Conservation (phyloP, 1,140 invertebrate genomes). For the Calephelis virginiensis region DNA sequence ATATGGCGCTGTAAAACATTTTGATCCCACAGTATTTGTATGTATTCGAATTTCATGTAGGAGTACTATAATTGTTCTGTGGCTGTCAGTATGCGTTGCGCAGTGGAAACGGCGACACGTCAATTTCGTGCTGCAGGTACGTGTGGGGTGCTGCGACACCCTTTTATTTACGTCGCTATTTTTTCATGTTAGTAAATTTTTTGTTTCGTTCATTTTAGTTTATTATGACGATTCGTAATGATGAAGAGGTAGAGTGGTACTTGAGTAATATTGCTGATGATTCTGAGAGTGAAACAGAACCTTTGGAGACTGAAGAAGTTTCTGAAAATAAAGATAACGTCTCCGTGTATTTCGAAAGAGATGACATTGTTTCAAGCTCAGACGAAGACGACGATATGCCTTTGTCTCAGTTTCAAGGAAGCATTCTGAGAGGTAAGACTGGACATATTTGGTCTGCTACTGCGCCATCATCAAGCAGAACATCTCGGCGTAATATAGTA, state of each 20-base stretch:
- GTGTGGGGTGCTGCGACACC: too few species aligned
- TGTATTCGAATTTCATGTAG: too few species aligned
- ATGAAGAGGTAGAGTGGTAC: conserved; percentile 23
- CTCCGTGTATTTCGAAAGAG: conserved; percentile 15
- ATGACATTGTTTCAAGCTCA: conserved; percentile 18
- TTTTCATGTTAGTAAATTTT: conserved; percentile 23
- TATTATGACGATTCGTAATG: conserved; percentile 20
- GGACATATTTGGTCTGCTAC: too few species aligned
- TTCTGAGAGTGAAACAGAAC: neutral
- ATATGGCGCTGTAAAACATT: too few species aligned
- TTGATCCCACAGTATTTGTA: too few species aligned
- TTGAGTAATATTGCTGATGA: conserved; percentile 18
- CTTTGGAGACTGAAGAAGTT: neutral
- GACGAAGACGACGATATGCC: conserved; percentile 7
- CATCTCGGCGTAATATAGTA: conserved; percentile 11
- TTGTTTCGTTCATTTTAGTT: conserved; percentile 21
- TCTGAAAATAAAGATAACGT: conserved; percentile 13
- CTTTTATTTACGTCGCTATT: neutral
- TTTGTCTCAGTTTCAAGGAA: neutral
- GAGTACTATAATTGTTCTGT: too few species aligned
- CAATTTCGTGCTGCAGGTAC: too few species aligned
- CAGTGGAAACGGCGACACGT: too few species aligned
- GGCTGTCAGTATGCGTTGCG: too few species aligned
- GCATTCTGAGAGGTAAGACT: conserved; percentile 4
- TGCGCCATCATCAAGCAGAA: conserved; percentile 18